Evolutionary conservation across 2,888 invertebrate genomes (phyloP), one percentile per base, ranked within the genome.

Genomic region (Torymus tubicola): DNA sequence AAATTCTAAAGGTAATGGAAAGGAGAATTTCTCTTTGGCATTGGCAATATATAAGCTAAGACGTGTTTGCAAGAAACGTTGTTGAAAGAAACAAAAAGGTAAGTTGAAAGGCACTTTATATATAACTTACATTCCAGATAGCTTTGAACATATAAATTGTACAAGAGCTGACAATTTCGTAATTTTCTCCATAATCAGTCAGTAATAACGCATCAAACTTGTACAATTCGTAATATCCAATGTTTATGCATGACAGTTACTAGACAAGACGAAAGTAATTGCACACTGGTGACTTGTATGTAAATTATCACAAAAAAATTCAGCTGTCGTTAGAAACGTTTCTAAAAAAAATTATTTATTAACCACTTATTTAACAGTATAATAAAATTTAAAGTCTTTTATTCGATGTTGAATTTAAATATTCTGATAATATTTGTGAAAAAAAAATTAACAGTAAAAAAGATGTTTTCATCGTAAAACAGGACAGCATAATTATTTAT

Each of bases 211-310:
- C 55, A 78, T 31, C 64, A 42, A 71, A 61, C 61, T n/a, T 18
- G 2, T 18, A 72, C 67, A 53, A 75, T 65, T 55, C 58, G 21
- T 72, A 76, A 80, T 72, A 50, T 72, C 24, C 67, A 76, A 80
- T 76, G 80, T 80, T 76, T 80, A 80, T 80, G 80, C 61, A 80
- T 80, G 76, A 67, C 75, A 55, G 16, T 63, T 63, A 50, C 18
- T 24, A 18, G 78, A 55, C 31, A 14, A 67, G 77, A 10, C 55
- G 16, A 53, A 70, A 70, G 53, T 53, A 61, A 42, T 70, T 64
- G 14, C 63, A 16, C 14, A 50, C 13, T n/a, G 18, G 4, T 8
- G 57, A 52, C 13, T 24, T 10, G 21, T 69, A 79, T 72, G 72
- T 18, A 61, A 72, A 72, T 78, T 16, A 42, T 42, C n/a, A 0